Base-by-base conservation (phyloP, 2,888 invertebrate genomes). In the Anticlea derivata region DNA sequence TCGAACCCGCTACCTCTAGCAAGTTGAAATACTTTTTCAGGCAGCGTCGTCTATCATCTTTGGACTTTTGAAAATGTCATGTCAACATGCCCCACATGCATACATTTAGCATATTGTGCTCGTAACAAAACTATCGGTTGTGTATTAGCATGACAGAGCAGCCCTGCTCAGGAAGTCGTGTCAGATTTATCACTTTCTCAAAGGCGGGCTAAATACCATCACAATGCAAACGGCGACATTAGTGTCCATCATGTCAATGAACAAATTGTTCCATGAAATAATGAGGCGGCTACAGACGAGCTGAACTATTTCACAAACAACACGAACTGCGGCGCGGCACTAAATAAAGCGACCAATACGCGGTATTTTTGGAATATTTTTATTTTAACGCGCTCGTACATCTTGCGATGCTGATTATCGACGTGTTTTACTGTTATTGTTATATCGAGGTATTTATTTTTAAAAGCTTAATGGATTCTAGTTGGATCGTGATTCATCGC, bases 211-310 rank as follows among this genome's bases (percentile, higher is more conserved):
- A 78, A 80, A 78, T 76, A 73, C 73, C 66, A 60, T 61, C 65
- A 68, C 70, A 75, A 70, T 71, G 73, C 69, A 69, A 69, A 61
- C 69, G 68, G 66, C 68, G 68, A 70, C 74, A 70, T 72, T 68
- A 72, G 59, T 73, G 77, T 79, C 68, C 65, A 74, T 78, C 74
- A 80, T 75, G 72, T 74, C 75, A 77, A 74, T 80, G 65, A 72
- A 75, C 75, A 78, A 76, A 78, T 75, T 75, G 78, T 77, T 76
- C 68, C 66, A 61, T 67, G 63, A 66, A 70, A 76, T 75, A 75
- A 78, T 64, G 67, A 75, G 65, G 63, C 68, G 70, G 49, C 65
- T 68, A 68, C 65, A 64, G 66, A 71, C 61, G 63, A 61, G 62
- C 61, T 62, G 58, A 66, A 64, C 58, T 68, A 66, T 68, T 57